Evolutionary conservation across 1,140 invertebrate genomes (phyloP), one percentile per base, ranked within the genome.

Genomic region (Drosophila sturtevanti): DNA sequence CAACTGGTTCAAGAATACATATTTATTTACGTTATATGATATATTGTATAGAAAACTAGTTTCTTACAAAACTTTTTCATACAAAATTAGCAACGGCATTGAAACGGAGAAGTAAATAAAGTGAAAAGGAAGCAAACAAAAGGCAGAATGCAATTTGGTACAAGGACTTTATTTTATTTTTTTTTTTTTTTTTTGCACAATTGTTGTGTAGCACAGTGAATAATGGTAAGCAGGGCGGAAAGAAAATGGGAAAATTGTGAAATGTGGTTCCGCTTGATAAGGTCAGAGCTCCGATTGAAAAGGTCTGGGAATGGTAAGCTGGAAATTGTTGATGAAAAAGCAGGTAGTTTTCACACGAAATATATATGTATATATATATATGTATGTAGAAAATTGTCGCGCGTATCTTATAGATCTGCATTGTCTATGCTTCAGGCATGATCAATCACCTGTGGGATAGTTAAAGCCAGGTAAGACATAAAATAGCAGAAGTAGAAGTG

Each of bases 271-370:
- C 54, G 54, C 54, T 56, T 27, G 54, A 56, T 56, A 16, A 56
- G 31, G 63, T 63, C 63, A 72, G 62, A 73, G 74, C 66, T 86
- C 41, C 41, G 68, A 85, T 37, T 77, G 73, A 76, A 76, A 31
- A 21, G 16, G 18, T 2, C 41, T 63, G 59, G 37, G 37, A 31
- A 69, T 27, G 55, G 67, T 24, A 14, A 37, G 44, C 14, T 68
- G 52, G 27, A 41, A 12, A 35, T 61, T 67, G 54, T 60, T 61
- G 58, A 75, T n/a, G 82, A 76, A 89, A 87, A 87, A 82, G 82
- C 82, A 87, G 84, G 79, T 87, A 86, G 65, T 81, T 86, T 86
- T 86, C 82, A 86, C 82, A 89, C 76, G 80, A 77, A 89, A 64
- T 66, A 38, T 16, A 16, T 31, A 41, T 35, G 48, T 54, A 22